Conservation (phyloP, 2,888 invertebrate species). For the Cephus rjabovi region DNA sequence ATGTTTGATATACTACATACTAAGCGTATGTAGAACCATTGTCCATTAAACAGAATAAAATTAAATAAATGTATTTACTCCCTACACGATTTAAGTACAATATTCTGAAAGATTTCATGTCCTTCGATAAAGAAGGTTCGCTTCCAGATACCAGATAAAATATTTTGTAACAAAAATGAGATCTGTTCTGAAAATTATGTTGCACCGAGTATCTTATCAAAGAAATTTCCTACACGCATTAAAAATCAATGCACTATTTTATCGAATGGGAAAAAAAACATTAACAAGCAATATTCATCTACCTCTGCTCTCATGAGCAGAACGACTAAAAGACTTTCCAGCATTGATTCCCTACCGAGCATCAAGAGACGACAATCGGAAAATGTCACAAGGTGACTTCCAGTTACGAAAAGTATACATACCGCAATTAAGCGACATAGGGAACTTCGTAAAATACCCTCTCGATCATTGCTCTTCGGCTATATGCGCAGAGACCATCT, state of each 20-base stretch:
- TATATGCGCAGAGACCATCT: background rate
- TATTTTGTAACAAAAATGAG: no score
- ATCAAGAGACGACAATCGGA: constrained; percentile 7
- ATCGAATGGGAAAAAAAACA: background rate
- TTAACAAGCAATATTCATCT: constrained; percentile 15
- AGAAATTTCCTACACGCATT: background rate
- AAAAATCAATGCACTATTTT: background rate
- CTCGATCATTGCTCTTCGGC: background rate
- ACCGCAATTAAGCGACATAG: background rate
- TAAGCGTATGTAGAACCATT: background rate
- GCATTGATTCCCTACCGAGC: constrained; percentile 14
- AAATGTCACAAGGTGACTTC: background rate
- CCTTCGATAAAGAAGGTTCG: no score
- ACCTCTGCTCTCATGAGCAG: constrained; percentile 13
- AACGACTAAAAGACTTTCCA: constrained; percentile 12
- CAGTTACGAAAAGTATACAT: background rate
- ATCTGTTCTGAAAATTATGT: background rate
- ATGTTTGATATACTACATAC: background rate
- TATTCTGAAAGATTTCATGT: background rate
- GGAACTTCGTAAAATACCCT: background rate
- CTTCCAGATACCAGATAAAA: no score
- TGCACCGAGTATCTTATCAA: background rate
- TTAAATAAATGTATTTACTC: background rate
- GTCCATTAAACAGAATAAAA: background rate
- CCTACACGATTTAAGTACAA: background rate